phyloP scores from a whole-genome alignment of 2,888 invertebrate genomes.

The Idaea straminata region DNA sequence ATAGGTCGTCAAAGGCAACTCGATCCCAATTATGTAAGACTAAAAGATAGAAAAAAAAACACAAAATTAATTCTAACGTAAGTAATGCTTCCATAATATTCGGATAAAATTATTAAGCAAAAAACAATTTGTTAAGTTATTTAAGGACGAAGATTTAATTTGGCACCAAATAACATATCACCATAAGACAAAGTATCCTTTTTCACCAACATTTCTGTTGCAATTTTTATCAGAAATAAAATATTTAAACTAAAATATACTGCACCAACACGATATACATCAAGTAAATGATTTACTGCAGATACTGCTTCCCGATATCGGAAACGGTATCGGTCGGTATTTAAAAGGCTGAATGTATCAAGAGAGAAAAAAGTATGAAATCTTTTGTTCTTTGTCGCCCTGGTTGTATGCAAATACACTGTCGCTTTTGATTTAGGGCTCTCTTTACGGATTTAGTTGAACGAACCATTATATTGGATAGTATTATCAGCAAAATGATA shows the following conservation, averaged over 20 bases:
- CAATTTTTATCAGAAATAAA: not conserved
- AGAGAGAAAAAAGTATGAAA: slow-evolving; percentile 38
- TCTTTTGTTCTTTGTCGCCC: slow-evolving; percentile 77
- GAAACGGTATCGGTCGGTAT: slow-evolving; percentile 41
- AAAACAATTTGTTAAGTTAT: too few species aligned
- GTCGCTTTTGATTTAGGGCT: slow-evolving; percentile 65
- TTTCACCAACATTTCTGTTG: not conserved
- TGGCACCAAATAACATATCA: not conserved
- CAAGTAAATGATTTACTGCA: slow-evolving; percentile 57
- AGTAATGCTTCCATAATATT: too few species aligned
- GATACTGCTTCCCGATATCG: slow-evolving; percentile 62
- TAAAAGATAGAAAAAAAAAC: too few species aligned
- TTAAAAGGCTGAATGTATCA: slow-evolving; percentile 33
- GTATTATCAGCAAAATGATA: not conserved
- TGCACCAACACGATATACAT: slow-evolving; percentile 34
- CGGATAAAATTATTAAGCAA: not conserved
- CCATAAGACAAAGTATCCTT: not conserved
- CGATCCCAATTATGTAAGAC: too few species aligned
- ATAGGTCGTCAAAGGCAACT: too few species aligned
- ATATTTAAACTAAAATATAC: slow-evolving; percentile 26
- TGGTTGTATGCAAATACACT: slow-evolving; percentile 71
- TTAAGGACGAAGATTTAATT: not conserved
- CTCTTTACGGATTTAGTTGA: slow-evolving; percentile 45
- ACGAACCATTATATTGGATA: not conserved
- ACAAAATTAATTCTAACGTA: too few species aligned